Base-by-base conservation (phyloP, 1,140 invertebrate species). In the Dendroctonus ponderosae region DNA sequence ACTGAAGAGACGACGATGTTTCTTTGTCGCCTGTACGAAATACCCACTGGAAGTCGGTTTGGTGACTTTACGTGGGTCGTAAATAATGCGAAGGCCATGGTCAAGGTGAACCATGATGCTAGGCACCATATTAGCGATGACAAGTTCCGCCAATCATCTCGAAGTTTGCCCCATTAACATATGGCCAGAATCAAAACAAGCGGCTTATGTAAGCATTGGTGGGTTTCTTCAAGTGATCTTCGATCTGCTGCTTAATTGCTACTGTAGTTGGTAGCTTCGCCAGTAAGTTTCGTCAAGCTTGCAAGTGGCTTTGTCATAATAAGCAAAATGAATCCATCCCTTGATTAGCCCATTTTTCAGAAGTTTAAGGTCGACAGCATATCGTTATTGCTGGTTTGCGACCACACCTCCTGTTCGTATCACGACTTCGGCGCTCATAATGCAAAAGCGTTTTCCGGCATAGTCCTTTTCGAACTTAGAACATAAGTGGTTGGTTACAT, bases 71-170 rank as follows among this genome's bases (percentile, higher is more conserved):
- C 39, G 62, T 65, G 42, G 54, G 62, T 15, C 26, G 62, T 48
- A 65, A 65, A 58, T 58, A 65, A 50, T 50, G 37, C 46, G 43
- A 57, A 50, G 37, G 54, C 54, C 62, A 65, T 58, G 62, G 62
- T 65, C 62, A 65, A 65, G 62, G 62, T 65, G 26, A 65, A 63
- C 51, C 44, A 46, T 65, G 62, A 58, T 57, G 46, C 0, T 57
- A 58, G 62, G 38, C 46, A 57, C 54, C 52, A 65, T 65, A 57
- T 65, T 57, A 52, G 50, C 50, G 50, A 52, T 52, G 50, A 52
- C 50, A 52, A 52, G 50, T 46, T 14, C 50, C 50, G 50, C 50
- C 50, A 52, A 52, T 52, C 50, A 14, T 52, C 50, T 14, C 15
- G 26, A 26, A 26, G 26, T 26, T 26, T 26, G 26, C 26, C 26